phyloP scores from a whole-genome alignment of 1,140 invertebrate genomes.

The Ruditapes philippinarum region DNA sequence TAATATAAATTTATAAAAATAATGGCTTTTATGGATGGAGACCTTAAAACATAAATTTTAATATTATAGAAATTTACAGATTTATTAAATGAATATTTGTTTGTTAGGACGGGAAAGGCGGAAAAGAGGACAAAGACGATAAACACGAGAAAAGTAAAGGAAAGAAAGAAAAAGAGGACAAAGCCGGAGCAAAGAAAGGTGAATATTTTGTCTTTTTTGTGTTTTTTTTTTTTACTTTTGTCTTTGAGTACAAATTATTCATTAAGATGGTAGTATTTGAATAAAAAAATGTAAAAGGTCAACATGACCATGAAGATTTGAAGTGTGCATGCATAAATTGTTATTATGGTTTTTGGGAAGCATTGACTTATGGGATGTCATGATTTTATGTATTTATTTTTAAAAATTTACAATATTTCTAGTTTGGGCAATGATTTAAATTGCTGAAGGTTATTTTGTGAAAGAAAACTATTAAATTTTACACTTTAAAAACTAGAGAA shows the following conservation, averaged over 20 bases:
- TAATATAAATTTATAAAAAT: too few relatives aligned
- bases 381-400: too few relatives aligned
- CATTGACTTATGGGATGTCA: too few relatives aligned
- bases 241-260: neutral
- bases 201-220: neutral
- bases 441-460: too few relatives aligned
- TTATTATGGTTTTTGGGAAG: neutral
- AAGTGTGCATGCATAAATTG: neutral
- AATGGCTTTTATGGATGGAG: too few relatives aligned
- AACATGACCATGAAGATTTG: too few relatives aligned
- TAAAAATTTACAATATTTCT: neutral
- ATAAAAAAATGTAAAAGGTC: too few relatives aligned
- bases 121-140: slow-evolving; percentile 82
- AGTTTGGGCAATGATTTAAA: neutral
- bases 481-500: too few relatives aligned
- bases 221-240: neutral
- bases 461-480: too few relatives aligned
- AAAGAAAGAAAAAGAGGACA: slow-evolving; percentile 81
- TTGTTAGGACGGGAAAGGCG: slow-evolving; percentile 77
- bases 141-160: slow-evolving; percentile 78
- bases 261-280: neutral
- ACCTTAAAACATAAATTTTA: too few relatives aligned
- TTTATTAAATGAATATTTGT: too few relatives aligned
- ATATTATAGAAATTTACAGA: too few relatives aligned
- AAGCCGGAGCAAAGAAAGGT: slow-evolving; percentile 78